These are phyloP conservation scores for Ia io DNA, from an alignment of 2,113 vertebrate species.

Conservation along the genomic window DNA sequence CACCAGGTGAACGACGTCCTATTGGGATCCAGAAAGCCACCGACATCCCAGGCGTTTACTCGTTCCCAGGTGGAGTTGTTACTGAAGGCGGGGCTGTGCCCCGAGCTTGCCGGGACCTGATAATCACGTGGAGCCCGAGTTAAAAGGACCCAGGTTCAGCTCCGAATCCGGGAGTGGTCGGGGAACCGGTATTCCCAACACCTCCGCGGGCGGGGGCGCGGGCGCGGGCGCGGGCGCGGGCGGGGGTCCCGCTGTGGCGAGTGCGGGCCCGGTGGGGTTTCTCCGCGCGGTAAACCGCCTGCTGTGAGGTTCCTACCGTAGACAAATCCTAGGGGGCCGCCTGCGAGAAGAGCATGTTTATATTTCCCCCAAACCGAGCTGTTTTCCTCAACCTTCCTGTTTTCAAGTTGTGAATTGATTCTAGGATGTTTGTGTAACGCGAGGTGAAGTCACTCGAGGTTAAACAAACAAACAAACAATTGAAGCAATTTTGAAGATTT, in stretches of 20 bases:
- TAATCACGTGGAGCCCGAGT: not conserved
- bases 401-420: not conserved
- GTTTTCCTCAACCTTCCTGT: not conserved
- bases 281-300: rapidly evolving
- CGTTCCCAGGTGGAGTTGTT: not conserved
- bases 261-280: not conserved
- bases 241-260: rapidly evolving
- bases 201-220: not conserved
- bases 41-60: conserved; percentile 14
- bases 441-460: not conserved
- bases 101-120: conserved; percentile 57
- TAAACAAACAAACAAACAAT: not conserved
- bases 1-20: not conserved
- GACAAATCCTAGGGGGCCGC: not conserved
- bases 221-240: too few species aligned
- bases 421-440: not conserved
- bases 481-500: not conserved
- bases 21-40: not conserved
- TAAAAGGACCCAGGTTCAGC: not conserved
- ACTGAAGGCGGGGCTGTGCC: not conserved
- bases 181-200: not conserved
- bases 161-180: not conserved
- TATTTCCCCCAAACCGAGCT: not conserved
- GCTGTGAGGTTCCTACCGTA: rapidly evolving
- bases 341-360: not conserved